phyloP scores from a whole-genome alignment of 2,113 vertebrate genomes.

The Tor tambroides region DNA sequence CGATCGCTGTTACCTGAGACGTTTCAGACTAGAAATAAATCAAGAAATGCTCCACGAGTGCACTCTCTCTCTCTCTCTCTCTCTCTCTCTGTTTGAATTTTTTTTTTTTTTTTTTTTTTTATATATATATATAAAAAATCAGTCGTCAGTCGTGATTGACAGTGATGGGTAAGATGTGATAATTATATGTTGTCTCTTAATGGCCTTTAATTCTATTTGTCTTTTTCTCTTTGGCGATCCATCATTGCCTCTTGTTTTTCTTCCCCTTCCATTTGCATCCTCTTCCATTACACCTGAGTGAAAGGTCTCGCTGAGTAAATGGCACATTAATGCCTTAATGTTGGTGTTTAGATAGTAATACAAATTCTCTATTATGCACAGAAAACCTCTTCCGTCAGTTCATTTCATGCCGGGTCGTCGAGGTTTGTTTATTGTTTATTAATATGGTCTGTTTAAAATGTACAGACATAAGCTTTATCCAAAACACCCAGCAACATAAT shows the following conservation, averaged over 20 bases:
- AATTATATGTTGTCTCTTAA: constrained; percentile 41
- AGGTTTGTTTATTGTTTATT: neutral
- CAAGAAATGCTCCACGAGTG: neutral
- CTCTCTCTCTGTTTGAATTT: too few species aligned
- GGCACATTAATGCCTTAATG: constrained; percentile 21
- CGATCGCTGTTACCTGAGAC: neutral
- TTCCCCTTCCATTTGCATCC: constrained; percentile 2
- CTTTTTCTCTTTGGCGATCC: neutral
- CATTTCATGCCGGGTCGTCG: neutral
- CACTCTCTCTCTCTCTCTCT: neutral
- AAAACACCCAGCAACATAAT: neutral
- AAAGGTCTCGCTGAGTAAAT: constrained; percentile 11
- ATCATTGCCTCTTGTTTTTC: constrained; percentile 2
- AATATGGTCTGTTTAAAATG: constrained; percentile 5
- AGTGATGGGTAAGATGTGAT: neutral
- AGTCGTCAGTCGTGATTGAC: neutral
- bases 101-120: too few species aligned
- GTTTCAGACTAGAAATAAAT: neutral
- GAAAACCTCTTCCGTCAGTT: constrained; percentile 29
- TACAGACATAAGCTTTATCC: neutral
- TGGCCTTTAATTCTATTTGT: constrained; percentile 28
- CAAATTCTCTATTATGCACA: neutral
- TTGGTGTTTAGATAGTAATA: constrained; percentile 9
- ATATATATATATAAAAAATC: too few species aligned
- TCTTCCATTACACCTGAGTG: constrained; percentile 24